Conservation (phyloP, 1,140 invertebrate genomes). For the Bombyx mandarina region DNA sequence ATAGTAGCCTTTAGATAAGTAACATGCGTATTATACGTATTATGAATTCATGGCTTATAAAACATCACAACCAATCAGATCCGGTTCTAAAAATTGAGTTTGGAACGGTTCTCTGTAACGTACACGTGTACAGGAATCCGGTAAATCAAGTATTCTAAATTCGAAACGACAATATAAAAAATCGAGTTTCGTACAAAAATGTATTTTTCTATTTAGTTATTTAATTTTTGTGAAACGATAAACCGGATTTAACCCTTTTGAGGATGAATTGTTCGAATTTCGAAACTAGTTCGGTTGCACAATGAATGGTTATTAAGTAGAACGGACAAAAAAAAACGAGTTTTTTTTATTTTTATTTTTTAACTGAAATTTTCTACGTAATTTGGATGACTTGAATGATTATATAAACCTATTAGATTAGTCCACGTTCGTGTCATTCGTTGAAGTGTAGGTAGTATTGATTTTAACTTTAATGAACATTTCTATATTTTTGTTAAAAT, state of each 20-base stretch:
- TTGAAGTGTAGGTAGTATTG: too few relatives aligned
- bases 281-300: neutral
- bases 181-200: constrained; percentile 5
- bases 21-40: too few relatives aligned
- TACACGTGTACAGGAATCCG: constrained; percentile 1
- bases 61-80: too few relatives aligned
- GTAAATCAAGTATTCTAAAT: constrained; percentile 4
- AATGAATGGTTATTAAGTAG: neutral
- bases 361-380: neutral
- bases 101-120: too few relatives aligned
- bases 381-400: neutral
- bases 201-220: neutral
- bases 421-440: too few relatives aligned
- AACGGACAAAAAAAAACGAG: neutral
- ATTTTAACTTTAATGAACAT: too few relatives aligned
- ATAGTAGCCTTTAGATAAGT: too few relatives aligned
- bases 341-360: neutral
- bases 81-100: too few relatives aligned
- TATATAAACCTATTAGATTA: too few relatives aligned
- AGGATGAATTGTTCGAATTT: neutral
- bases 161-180: neutral
- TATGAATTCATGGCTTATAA: too few relatives aligned
- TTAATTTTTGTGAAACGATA: neutral
- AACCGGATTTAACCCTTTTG: constrained; percentile 6
- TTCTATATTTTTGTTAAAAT: too few relatives aligned